Evolutionary conservation across 2,797 vertebrate species (phyloP).

Genomic region (Bufotes viridis): DNA sequence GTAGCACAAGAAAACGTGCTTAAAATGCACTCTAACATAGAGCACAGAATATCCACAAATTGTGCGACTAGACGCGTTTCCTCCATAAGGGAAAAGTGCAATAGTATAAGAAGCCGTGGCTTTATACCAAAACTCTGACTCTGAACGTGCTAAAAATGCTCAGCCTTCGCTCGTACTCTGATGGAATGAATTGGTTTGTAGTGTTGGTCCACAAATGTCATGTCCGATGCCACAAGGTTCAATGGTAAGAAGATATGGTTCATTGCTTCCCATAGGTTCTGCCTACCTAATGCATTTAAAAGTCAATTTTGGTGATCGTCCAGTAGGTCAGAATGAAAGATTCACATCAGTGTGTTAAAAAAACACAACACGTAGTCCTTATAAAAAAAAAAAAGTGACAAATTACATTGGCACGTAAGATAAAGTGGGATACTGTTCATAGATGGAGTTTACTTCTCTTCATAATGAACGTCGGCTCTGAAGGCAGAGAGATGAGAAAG

Average conservation of each 20-base stretch:
- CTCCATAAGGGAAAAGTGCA: conserved; percentile 71
- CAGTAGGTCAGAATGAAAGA: conserved; percentile 44
- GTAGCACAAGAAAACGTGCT: conserved; percentile 90
- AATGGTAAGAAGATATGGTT: neutral
- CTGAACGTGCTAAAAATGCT: conserved; percentile 7
- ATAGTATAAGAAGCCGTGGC: conserved; percentile 63
- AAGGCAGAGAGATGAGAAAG: conserved; percentile 64
- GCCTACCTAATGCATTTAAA: neutral
- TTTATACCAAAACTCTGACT: conserved; percentile 60
- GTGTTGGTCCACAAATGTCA: conserved; percentile 27
- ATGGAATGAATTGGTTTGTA: conserved; percentile 43
- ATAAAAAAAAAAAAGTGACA: conserved; percentile 50
- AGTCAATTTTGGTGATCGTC: conserved; percentile 1
- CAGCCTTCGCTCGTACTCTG: neutral
- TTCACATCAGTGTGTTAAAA: neutral
- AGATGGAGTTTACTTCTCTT: conserved; percentile 57
- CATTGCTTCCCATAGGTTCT: neutral
- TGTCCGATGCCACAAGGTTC: neutral
- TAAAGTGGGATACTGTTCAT: conserved; percentile 65
- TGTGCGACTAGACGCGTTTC: conserved; percentile 74
- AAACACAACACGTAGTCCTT: conserved; percentile 70
- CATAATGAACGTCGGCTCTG: conserved; percentile 62
- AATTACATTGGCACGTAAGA: conserved; percentile 76
- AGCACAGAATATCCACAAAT: conserved; percentile 84
- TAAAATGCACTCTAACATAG: conserved; percentile 97